A percentile compares a stretch with the other conserved stretches of the same genome.
phyloP scores from a whole-genome alignment of 2,888 invertebrate genomes.

The Lymantria dispar region DNA sequence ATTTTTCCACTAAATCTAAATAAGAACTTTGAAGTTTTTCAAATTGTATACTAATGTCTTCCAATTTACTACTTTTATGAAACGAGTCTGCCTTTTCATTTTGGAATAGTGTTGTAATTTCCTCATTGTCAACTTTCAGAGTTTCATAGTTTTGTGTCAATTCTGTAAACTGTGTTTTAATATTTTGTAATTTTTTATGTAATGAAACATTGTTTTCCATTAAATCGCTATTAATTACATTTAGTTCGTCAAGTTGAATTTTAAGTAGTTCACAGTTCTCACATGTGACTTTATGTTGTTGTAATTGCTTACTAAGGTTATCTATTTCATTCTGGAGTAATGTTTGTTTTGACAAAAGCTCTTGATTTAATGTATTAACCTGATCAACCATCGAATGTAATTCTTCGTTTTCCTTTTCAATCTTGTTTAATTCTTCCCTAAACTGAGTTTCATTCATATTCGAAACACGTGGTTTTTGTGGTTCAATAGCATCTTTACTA shows the following conservation, averaged over 20 bases:
- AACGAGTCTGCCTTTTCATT: conserved; percentile 28
- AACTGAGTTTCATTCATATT: conserved; percentile 30
- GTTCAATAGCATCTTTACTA: conserved; percentile 42
- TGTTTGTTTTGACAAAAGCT: conserved; percentile 44
- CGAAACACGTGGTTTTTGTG: conserved; percentile 15
- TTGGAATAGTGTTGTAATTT: conserved; percentile 41
- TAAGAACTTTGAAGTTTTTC: conserved; percentile 19
- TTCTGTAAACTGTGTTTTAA: conserved; percentile 42
- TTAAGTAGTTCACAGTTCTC: conserved; percentile 47
- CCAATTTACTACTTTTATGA: conserved; percentile 36
- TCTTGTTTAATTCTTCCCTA: conserved; percentile 57
- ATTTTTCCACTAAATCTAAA: conserved; percentile 20
- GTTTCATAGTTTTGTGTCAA: conserved; percentile 36
- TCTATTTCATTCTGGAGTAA: conserved; percentile 53
- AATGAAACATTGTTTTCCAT: conserved; percentile 31
- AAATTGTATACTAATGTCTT: conserved; percentile 36
- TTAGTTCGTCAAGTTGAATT: conserved; percentile 44
- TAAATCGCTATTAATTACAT: conserved; percentile 38
- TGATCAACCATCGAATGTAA: conserved; percentile 60
- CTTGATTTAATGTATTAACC: conserved; percentile 56
- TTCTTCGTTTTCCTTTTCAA: conserved; percentile 76
- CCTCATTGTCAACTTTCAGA: conserved; percentile 41
- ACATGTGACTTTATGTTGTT: conserved; percentile 36
- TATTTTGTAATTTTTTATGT: conserved; percentile 34
- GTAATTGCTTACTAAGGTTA: conserved; percentile 50